phyloP scores from a whole-genome alignment of 1,140 invertebrate genomes.

The Pogonomyrmex californicus region DNA sequence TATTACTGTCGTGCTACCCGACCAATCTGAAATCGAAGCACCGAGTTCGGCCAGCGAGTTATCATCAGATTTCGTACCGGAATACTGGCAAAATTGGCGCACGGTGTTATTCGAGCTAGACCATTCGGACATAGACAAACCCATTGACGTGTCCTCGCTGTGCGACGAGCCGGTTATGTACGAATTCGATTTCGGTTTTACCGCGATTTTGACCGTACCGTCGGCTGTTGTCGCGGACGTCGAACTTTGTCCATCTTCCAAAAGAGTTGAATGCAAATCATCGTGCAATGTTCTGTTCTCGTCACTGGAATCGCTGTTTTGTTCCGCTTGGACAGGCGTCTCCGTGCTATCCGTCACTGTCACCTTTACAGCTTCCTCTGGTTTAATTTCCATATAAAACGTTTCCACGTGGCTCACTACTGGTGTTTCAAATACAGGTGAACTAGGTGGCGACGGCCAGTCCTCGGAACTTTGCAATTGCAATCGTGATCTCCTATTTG shows the following conservation, averaged over 20 bases:
- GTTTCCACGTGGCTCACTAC: slow-evolving; percentile 94
- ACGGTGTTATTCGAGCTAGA: slow-evolving; percentile 94
- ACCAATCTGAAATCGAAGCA: slow-evolving; percentile 89
- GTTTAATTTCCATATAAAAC: slow-evolving; percentile 93
- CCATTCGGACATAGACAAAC: slow-evolving; percentile 94
- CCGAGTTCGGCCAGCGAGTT: slow-evolving; percentile 88
- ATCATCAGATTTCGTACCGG: slow-evolving; percentile 88
- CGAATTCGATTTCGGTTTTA: slow-evolving; percentile 91
- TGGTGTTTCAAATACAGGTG: slow-evolving; percentile 89
- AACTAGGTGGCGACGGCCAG: slow-evolving; percentile 93
- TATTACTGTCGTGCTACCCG: slow-evolving; percentile 86
- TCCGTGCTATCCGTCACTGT: slow-evolving; percentile 88
- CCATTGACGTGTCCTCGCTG: slow-evolving; percentile 94
- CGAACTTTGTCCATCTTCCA: slow-evolving; percentile 85
- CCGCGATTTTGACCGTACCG: slow-evolving; percentile 92
- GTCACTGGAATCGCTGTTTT: slow-evolving; percentile 87
- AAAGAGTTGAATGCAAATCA: slow-evolving; percentile 83
- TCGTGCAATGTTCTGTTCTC: slow-evolving; percentile 87
- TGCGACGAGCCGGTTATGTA: slow-evolving; percentile 90
- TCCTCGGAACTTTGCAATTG: slow-evolving; percentile 90
- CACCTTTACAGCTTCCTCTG: slow-evolving; percentile 91
- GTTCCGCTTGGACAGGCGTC: slow-evolving; percentile 78
- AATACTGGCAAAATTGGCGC: slow-evolving; percentile 91
- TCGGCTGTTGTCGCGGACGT: slow-evolving; percentile 89
- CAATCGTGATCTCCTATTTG: slow-evolving; percentile 81